phyloP scores from a whole-genome alignment of 2,113 vertebrate species.

The Tauraco erythrolophus region DNA sequence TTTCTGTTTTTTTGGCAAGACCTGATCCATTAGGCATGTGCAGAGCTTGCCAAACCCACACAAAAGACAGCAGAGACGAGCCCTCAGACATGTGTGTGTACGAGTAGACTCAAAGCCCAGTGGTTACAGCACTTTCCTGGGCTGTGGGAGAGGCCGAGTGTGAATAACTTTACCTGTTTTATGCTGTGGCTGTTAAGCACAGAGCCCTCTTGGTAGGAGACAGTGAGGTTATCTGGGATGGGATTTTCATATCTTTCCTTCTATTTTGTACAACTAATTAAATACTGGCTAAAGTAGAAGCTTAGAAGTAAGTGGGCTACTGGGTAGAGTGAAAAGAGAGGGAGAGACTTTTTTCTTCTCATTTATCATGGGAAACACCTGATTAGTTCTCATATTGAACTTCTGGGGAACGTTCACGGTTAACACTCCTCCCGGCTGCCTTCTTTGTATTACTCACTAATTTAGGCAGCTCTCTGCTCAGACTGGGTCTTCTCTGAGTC shows the following conservation, averaged over 20 bases:
- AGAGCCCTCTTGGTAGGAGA: not conserved
- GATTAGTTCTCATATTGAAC: not conserved
- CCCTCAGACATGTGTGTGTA: constrained; percentile 31
- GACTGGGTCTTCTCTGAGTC: not conserved
- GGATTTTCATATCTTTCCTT: not conserved
- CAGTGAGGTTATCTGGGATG: not conserved
- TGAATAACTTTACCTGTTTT: not conserved
- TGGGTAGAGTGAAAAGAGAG: not conserved
- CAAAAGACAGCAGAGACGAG: constrained; percentile 46
- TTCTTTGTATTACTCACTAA: not conserved
- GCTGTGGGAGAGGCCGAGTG: constrained; percentile 10
- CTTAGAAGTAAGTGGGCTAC: not conserved
- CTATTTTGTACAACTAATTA: not conserved
- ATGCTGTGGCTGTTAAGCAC: not conserved
- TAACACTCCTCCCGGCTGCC: not conserved
- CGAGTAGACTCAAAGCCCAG: not conserved
- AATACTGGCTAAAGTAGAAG: not conserved
- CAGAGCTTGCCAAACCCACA: constrained; percentile 61
- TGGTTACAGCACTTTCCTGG: not conserved
- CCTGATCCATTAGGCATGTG: constrained; percentile 12
- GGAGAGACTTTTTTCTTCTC: not conserved
- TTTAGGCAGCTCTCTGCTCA: not conserved
- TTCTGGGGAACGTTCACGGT: not conserved
- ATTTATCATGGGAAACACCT: not conserved
- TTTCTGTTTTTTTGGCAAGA: constrained; percentile 11